phyloP scores from a whole-genome alignment of 2,888 invertebrate genomes.

The Endomychus coccineus region DNA sequence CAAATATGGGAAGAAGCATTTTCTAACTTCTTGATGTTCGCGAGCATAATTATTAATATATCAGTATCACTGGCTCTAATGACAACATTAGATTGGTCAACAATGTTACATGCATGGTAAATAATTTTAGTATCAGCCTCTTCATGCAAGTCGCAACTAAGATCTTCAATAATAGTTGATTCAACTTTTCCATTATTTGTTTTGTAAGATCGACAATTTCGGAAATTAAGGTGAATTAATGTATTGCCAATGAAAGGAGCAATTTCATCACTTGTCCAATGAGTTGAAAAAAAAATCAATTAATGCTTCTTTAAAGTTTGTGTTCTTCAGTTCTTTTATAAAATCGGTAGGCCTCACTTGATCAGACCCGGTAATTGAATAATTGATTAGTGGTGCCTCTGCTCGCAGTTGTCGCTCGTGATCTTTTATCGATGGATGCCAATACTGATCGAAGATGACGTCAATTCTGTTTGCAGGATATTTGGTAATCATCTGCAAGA shows the following conservation, averaged over 20 bases:
- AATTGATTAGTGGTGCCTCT: no score
- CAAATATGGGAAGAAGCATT: no score
- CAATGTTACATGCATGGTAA: conserved; percentile 12
- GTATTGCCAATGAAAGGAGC: conserved; percentile 20
- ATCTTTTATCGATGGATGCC: conserved; percentile 21
- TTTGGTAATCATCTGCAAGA: conserved; percentile 14
- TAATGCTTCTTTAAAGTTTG: conserved; percentile 23
- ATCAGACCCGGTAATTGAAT: conserved; percentile 11
- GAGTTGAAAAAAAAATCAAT: conserved; percentile 22
- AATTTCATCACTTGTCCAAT: conserved; percentile 23
- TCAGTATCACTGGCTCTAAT: conserved; percentile 6
- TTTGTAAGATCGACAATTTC: conserved; percentile 24
- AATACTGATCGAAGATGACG: conserved; percentile 16
- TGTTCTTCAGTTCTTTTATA: conserved; percentile 21
- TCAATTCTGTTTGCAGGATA: conserved; percentile 8
- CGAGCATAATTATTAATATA: conserved; percentile 7
- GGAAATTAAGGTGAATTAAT: conserved; percentile 14
- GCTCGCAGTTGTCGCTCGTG: conserved; percentile 18
- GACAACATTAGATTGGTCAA: conserved; percentile 11
- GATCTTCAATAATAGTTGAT: conserved; percentile 5
- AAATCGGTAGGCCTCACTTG: conserved; percentile 21
- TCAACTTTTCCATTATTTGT: conserved; percentile 12
- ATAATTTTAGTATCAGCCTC: conserved; percentile 11
- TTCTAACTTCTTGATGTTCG: no score
- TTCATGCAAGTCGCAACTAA: conserved; percentile 13